phyloP scores from a whole-genome alignment of 2,888 invertebrate genomes.

The Limenitis camilla region DNA sequence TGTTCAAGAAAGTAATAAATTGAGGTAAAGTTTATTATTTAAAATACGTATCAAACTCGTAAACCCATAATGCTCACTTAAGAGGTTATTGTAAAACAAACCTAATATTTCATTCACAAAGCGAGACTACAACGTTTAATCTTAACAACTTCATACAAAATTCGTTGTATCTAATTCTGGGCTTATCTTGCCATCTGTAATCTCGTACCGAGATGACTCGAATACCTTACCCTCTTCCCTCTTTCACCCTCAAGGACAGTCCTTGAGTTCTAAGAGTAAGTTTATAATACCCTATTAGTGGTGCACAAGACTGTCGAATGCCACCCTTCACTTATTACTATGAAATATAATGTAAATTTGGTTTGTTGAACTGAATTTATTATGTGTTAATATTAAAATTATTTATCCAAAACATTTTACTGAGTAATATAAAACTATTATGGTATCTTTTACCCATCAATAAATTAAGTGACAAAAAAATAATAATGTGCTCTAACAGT shows the following conservation, averaged over 20 bases:
- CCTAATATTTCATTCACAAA: constrained; percentile 67
- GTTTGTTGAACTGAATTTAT: constrained; percentile 3
- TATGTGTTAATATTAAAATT: background rate
- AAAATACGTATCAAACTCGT: background rate
- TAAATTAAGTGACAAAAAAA: too few relatives aligned
- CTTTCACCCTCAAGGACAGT: constrained; percentile 34
- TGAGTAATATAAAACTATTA: too few relatives aligned
- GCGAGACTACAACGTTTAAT: constrained; percentile 56
- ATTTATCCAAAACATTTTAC: too few relatives aligned
- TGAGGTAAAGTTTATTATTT: too few relatives aligned
- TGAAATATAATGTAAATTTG: constrained; percentile 20
- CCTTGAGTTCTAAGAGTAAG: constrained; percentile 56
- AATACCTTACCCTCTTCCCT: constrained; percentile 42
- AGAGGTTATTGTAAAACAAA: constrained; percentile 49
- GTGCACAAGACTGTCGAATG: constrained; percentile 50
- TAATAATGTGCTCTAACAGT: too few relatives aligned
- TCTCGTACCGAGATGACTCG: constrained; percentile 58
- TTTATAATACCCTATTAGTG: constrained; percentile 72
- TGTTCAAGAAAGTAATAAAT: too few relatives aligned
- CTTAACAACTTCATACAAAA: constrained; percentile 69
- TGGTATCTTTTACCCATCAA: too few relatives aligned
- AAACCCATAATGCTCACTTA: constrained; percentile 34
- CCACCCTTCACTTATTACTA: constrained; percentile 32
- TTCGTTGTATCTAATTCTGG: constrained; percentile 70
- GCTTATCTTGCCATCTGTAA: constrained; percentile 73